Percentiles rank a stretch among this genome's conserved stretches.
Evolutionary conservation across 1,140 invertebrate species (phyloP).

Genomic region (Drosophila repleta): DNA sequence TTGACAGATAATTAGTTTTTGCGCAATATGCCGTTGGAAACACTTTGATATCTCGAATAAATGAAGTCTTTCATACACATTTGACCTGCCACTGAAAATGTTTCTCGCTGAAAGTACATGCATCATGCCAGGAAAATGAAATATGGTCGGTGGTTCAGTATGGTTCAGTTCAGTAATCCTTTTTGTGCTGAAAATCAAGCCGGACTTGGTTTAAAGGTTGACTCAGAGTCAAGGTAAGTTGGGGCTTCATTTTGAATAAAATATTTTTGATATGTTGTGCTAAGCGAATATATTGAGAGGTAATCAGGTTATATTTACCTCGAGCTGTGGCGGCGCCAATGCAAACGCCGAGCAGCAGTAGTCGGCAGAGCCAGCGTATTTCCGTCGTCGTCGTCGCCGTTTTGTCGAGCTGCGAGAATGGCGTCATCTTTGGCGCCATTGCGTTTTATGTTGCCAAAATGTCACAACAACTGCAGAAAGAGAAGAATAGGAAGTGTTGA

Average conservation of each 20-base stretch:
- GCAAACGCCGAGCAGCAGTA: conserved; percentile 58
- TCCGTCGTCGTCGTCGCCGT: conserved; percentile 65
- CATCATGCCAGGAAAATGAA: not conserved
- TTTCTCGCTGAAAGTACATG: not conserved
- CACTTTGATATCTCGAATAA: conserved; percentile 39
- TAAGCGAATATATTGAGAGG: conserved; percentile 15
- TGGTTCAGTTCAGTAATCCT: no score
- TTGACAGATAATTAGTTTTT: conserved; percentile 79
- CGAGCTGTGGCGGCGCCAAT: conserved; percentile 70
- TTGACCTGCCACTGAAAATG: conserved; percentile 7
- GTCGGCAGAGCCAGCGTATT: conserved; percentile 58
- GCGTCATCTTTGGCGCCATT: conserved; percentile 77
- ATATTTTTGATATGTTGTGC: not conserved
- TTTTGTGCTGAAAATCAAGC: no score
- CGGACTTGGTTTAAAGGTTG: no score
- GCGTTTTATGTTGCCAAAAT: conserved; percentile 79
- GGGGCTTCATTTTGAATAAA: no score
- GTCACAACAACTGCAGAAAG: conserved; percentile 75
- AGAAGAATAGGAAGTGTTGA: conserved; percentile 57
- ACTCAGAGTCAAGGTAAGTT: no score
- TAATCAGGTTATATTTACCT: conserved; percentile 67
- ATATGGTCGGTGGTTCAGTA: no score
- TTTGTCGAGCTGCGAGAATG: conserved; percentile 74
- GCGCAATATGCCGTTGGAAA: conserved; percentile 51
- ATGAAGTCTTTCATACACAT: conserved; percentile 12